Percentiles rank a stretch among this genome's conserved stretches.
Conservation (phyloP, 2,797 vertebrate species). For the Fringilla coelebs region DNA sequence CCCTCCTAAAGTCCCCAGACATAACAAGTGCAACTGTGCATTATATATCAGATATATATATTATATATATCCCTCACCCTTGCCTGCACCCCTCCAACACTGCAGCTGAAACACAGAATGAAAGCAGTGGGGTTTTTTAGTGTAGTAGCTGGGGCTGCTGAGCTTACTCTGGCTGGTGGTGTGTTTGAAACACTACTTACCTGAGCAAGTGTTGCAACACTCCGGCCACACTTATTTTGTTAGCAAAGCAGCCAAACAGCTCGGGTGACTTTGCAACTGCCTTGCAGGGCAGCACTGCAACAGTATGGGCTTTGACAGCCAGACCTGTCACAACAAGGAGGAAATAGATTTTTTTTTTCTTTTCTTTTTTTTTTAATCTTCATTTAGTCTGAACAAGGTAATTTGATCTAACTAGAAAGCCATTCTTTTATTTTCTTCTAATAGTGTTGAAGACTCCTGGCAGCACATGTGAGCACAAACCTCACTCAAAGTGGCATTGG, state of each 20-base stretch:
- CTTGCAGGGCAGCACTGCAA: neutral
- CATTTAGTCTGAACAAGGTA: constrained; percentile 46
- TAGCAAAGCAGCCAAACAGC: neutral
- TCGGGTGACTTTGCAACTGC: neutral
- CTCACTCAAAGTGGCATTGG: neutral
- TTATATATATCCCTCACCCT: neutral
- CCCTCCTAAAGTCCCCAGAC: rapidly evolving
- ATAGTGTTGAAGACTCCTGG: constrained; percentile 22
- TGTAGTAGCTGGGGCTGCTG: too few species aligned
- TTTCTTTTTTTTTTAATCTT: neutral
- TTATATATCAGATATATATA: too few species aligned
- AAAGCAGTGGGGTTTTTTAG: neutral
- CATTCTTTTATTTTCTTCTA: neutral
- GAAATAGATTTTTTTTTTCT: neutral
- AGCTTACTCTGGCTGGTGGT: neutral
- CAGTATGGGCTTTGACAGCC: neutral
- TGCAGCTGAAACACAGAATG: neutral
- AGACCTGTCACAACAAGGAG: neutral
- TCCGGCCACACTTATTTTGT: neutral
- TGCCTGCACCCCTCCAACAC: rapidly evolving
- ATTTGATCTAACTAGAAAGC: constrained; percentile 55
- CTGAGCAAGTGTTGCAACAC: neutral
- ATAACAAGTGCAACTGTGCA: neutral
- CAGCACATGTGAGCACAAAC: neutral
- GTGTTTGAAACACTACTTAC: neutral